Evolutionary conservation across 2,113 vertebrate species (phyloP).

Genomic region (Paratilapia polleni): DNA sequence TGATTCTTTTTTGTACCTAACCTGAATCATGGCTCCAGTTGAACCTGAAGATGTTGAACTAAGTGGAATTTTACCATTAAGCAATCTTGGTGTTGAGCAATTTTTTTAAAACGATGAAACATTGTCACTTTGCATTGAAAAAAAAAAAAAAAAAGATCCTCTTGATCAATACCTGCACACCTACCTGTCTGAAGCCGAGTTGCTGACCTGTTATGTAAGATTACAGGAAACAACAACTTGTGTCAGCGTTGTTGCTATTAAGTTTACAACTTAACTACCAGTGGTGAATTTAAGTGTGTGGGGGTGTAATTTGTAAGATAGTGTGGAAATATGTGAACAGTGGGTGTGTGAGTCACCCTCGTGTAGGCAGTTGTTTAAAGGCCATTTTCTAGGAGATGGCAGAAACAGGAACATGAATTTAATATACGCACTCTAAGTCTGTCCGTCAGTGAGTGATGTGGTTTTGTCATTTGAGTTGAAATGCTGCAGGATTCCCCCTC

Average conservation of each 20-base stretch:
- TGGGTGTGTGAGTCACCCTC: conserved; percentile 68
- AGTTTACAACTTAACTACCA: conserved; percentile 33
- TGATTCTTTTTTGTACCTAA: not conserved
- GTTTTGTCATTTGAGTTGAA: conserved; percentile 25
- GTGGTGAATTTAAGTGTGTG: conserved; percentile 30
- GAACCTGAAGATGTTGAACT: not conserved
- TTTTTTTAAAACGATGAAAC: not conserved
- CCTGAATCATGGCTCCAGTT: too few species aligned
- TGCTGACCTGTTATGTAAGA: not conserved
- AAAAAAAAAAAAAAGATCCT: not conserved
- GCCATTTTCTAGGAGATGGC: conserved; percentile 54
- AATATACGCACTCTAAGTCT: not conserved
- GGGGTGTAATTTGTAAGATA: conserved; percentile 54
- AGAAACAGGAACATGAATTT: conserved; percentile 53
- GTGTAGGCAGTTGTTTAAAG: conserved; percentile 71
- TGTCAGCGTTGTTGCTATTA: not conserved
- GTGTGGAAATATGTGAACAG: conserved; percentile 60
- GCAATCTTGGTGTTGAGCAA: not conserved
- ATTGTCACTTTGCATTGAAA: not conserved
- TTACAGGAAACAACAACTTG: not conserved
- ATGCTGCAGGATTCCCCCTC: conserved; percentile 26
- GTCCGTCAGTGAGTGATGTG: conserved; percentile 20
- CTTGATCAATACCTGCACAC: not conserved
- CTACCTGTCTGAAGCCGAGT: not conserved
- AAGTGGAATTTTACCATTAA: not conserved